Evolutionary conservation across 2,888 invertebrate species (phyloP).

Genomic region (Melieria picta): DNA sequence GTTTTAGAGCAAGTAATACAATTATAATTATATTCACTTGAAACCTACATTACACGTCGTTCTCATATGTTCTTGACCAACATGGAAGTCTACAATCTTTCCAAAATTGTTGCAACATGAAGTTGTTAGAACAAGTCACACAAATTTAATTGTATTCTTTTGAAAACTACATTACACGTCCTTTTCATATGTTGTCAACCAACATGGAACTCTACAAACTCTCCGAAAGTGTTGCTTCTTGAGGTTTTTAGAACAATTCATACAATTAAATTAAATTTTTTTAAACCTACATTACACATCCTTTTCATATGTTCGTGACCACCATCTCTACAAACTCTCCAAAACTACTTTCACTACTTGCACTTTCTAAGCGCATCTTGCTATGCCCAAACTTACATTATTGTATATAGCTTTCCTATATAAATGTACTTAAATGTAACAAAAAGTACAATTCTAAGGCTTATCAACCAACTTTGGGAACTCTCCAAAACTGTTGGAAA

Average conservation of each 20-base stretch:
- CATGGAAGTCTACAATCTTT: not conserved
- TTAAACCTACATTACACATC: not conserved
- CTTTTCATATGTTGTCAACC: too few species aligned
- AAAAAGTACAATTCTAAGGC: too few species aligned
- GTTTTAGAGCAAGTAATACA: too few species aligned
- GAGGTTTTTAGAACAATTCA: not conserved
- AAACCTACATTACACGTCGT: too few species aligned
- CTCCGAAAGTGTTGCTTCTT: not conserved
- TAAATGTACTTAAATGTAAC: too few species aligned
- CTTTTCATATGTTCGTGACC: too few species aligned
- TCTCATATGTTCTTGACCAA: not conserved
- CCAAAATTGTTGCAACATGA: not conserved
- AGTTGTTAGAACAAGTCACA: not conserved
- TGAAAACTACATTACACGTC: too few species aligned
- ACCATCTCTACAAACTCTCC: not conserved
- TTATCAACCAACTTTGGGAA: too few species aligned
- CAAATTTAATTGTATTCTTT: not conserved
- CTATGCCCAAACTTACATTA: not conserved
- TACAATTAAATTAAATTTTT: not conserved
- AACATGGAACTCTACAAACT: slow-evolving; percentile 6
- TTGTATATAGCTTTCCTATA: too few species aligned
- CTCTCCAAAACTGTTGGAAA: too few species aligned
- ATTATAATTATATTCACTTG: too few species aligned
- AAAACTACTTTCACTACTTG: too few species aligned
- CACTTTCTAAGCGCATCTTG: not conserved